A percentile compares a stretch with the other conserved stretches of the same genome.
Evolutionary conservation across 2,888 invertebrate species (phyloP).

Genomic region (Clostera curtula): DNA sequence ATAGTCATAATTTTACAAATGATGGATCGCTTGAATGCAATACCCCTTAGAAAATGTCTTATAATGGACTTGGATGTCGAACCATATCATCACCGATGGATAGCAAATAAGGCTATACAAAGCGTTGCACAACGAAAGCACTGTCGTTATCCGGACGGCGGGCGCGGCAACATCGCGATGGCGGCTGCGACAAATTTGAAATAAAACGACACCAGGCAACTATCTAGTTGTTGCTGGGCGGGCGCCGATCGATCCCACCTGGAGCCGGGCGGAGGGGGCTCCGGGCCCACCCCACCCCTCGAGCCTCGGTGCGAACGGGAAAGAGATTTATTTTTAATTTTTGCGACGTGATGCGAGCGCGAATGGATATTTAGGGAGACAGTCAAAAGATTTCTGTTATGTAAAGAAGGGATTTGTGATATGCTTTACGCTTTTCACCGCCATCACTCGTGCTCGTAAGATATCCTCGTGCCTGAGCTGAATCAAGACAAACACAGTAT

Average conservation of each 20-base stretch:
- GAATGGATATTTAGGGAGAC: constrained; percentile 9
- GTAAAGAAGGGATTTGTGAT: neutral
- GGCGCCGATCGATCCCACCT: constrained; percentile 1
- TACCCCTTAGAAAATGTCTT: no score
- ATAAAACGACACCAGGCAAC: neutral
- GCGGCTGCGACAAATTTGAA: neutral
- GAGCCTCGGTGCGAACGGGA: constrained; percentile 11
- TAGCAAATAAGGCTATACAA: neutral
- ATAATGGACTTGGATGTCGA: no score
- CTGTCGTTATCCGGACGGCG: neutral
- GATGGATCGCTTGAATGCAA: no score
- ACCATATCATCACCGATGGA: constrained; percentile 1
- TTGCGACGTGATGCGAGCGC: constrained; percentile 20
- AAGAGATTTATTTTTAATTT: constrained; percentile 32
- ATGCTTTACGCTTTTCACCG: no score
- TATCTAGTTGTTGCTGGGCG: constrained; percentile 1
- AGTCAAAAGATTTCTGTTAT: constrained; percentile 1
- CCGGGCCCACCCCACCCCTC: constrained; percentile 5
- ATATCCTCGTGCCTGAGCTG: no score
- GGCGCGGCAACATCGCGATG: no score
- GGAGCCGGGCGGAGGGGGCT: neutral
- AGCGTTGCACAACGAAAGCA: no score
- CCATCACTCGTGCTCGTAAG: no score
- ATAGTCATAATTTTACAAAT: no score
- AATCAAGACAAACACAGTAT: no score